Percentiles rank a stretch among this genome's conserved stretches.
phyloP scores from a whole-genome alignment of 2,797 vertebrate species.

The Gymnocypris eckloni region DNA sequence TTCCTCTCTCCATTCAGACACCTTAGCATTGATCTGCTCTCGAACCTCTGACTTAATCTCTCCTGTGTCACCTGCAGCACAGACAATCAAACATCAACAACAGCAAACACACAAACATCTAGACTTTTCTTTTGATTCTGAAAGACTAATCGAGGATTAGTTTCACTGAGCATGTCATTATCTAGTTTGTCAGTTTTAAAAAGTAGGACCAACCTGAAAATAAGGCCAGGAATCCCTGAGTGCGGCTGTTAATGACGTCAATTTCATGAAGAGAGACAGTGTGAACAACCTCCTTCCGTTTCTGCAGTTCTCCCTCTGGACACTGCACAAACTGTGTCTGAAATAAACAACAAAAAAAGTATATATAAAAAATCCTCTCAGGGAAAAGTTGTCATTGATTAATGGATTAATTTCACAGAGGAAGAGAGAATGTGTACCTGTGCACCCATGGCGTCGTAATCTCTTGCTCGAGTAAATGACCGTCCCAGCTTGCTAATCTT shows the following conservation, averaged over 20 bases:
- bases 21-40: slow-evolving; percentile 96
- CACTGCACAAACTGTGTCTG: slow-evolving; percentile 96
- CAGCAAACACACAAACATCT: background rate
- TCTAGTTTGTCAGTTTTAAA: slow-evolving; percentile 3
- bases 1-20: slow-evolving; percentile 95
- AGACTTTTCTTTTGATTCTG: background rate
- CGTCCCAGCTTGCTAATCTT: slow-evolving; percentile 94
- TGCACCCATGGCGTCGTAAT: slow-evolving; percentile 95
- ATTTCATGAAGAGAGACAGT: slow-evolving; percentile 95
- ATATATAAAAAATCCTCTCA: background rate
- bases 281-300: slow-evolving; percentile 94
- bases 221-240: slow-evolving; percentile 93
- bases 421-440: slow-evolving; percentile 78
- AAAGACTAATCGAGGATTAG: background rate
- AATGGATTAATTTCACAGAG: background rate
- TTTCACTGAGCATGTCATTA: background rate
- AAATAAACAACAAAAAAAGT: background rate
- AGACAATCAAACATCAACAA: slow-evolving; percentile 10
- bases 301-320: slow-evolving; percentile 95
- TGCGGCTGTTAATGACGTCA: slow-evolving; percentile 96
- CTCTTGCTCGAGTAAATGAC: slow-evolving; percentile 92
- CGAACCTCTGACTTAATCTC: slow-evolving; percentile 95
- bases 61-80: slow-evolving; percentile 86
- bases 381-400: background rate
- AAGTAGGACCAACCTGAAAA: slow-evolving; percentile 81